Percentiles rank a stretch among this genome's conserved stretches.
phyloP scores from a whole-genome alignment of 2,888 invertebrate species.

The Polydrusus pterygomalis region DNA sequence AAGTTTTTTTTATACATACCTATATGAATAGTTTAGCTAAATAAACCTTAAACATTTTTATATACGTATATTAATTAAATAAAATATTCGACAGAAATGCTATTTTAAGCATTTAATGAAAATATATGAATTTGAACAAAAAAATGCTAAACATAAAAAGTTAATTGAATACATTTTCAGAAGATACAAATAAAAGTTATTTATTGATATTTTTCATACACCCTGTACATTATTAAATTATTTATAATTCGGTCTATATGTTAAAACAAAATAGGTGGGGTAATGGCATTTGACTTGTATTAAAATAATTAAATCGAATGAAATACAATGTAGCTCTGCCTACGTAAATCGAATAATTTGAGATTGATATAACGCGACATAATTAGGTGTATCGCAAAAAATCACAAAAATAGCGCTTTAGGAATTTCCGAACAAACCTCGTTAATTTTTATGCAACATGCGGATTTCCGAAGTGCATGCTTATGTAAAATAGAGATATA shows the following conservation, averaged over 20 bases:
- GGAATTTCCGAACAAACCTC: slow-evolving; percentile 7
- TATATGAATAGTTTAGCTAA: no score
- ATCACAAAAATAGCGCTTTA: neutral
- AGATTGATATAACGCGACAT: neutral
- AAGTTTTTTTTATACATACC: no score
- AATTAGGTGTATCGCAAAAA: neutral
- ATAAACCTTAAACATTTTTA: no score
- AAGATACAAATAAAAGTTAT: no score
- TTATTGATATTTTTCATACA: no score
- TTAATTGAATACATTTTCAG: no score
- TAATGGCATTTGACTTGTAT: neutral
- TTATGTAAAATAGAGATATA: neutral
- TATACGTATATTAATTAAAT: no score
- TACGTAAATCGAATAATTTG: neutral
- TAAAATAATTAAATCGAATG: neutral
- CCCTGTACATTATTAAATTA: no score
- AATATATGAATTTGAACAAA: no score
- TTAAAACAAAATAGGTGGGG: neutral
- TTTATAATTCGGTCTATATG: neutral
- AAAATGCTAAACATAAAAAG: no score
- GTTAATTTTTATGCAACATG: neutral
- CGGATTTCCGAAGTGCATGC: neutral
- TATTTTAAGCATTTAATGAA: no score
- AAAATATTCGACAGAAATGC: no score
- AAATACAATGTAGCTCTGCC: neutral